These are phyloP conservation scores for Chionodraco myersi DNA, from an alignment of 2,113 vertebrate species.

Conservation along the genomic window DNA sequence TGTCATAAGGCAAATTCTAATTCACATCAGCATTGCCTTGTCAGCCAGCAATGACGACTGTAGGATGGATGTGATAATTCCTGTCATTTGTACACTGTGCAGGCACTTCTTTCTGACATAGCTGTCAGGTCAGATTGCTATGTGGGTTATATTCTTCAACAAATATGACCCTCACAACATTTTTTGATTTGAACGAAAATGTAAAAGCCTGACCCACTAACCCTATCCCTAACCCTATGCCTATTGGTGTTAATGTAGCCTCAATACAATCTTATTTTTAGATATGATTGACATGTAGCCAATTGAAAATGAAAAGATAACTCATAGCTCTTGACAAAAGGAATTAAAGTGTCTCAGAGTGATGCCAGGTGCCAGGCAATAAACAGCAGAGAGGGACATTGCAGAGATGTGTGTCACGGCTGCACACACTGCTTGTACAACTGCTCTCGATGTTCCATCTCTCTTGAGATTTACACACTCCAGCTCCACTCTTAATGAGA, in stretches of 20 bases:
- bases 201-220: background rate
- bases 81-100: constrained; percentile 37
- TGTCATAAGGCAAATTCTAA: constrained; percentile 25
- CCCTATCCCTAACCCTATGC: background rate
- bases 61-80: constrained; percentile 49
- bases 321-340: constrained; percentile 38
- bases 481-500: constrained; percentile 68
- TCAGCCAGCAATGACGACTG: constrained; percentile 44
- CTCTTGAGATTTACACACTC: constrained; percentile 68
- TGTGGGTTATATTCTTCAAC: constrained; percentile 8
- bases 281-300: background rate
- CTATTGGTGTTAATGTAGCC: background rate
- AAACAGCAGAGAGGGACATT: constrained; percentile 18
- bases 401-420: constrained; percentile 16
- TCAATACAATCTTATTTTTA: background rate
- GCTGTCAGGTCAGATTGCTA: constrained; percentile 59
- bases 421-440: constrained; percentile 37
- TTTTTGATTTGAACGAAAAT: background rate
- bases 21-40: constrained; percentile 41
- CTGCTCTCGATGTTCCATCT: constrained; percentile 37
- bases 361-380: constrained; percentile 33
- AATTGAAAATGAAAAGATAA: background rate
- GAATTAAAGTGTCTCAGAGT: constrained; percentile 37
- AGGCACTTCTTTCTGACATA: constrained; percentile 30
- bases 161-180: constrained; percentile 17